Evolutionary conservation across 1,140 invertebrate genomes (phyloP).

Genomic region (Megalonaias nervosa): DNA sequence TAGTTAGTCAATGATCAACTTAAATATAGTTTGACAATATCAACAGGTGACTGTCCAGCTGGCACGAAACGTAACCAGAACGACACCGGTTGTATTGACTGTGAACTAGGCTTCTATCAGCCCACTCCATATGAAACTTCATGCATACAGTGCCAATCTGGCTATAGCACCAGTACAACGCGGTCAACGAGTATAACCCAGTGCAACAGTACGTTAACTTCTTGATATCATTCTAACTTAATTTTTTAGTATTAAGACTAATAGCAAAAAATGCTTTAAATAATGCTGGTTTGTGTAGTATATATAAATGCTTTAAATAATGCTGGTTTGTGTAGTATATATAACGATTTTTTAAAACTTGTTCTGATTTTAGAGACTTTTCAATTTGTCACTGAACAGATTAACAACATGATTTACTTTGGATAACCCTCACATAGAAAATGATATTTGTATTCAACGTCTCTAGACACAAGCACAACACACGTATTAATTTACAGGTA

Average conservation of each 20-base stretch:
- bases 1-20: too few species aligned
- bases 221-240: background rate
- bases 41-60: constrained; percentile 32
- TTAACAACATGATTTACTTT: too few species aligned
- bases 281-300: too few species aligned
- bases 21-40: background rate
- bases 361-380: background rate
- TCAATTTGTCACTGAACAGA: background rate
- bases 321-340: too few species aligned
- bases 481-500: too few species aligned
- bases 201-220: constrained; percentile 38
- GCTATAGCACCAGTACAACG: constrained; percentile 87
- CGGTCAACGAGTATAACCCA: constrained; percentile 12
- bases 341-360: too few species aligned
- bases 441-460: too few species aligned
- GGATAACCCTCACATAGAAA: too few species aligned
- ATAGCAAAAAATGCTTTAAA: too few species aligned
- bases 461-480: too few species aligned
- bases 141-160: constrained; percentile 91
- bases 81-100: constrained; percentile 80
- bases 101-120: constrained; percentile 69
- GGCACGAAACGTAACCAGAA: constrained; percentile 33
- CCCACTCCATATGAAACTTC: constrained; percentile 76
- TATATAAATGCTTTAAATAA: too few species aligned
- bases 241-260: too few species aligned